Evolutionary conservation across 2,797 vertebrate species (phyloP), one percentile per base, ranked within the genome.

Genomic region (Pipistrellus nathusii): DNA sequence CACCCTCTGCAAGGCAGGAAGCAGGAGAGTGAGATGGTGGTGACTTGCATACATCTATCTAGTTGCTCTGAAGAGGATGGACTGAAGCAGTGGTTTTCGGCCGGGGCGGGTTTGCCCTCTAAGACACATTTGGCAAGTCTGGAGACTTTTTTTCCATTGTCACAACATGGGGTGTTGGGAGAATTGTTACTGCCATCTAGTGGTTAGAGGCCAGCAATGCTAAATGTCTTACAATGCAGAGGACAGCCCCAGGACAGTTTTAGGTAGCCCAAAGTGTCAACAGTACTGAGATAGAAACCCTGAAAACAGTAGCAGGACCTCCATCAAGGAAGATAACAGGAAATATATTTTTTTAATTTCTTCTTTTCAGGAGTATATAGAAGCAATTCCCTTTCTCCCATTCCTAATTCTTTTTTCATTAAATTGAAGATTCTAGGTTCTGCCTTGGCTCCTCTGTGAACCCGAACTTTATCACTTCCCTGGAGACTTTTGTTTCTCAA

Each of bases 181-280:
- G 27, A 66, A 48, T 25, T 32, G 14, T 66, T 96, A n/a, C 76
- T 90, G 80, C 59, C 85, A 81, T 88, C 92, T 94, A 92, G 85
- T 89, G 81, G 92, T 5, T 7, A 64, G 68, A 90, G 55, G 51
- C 77, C 21, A 15, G 82, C 5, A 20, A 57, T 55, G 51, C 86
- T 92, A 71, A 86, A 46, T 30, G 17, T 55, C 77, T n/a, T 51
- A 11, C 15, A 59, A 10, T 17, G 30, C 35, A 18, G 6, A 5
- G n/a, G 14, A 18, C 35, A 20, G 18, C 23, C 38, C 13, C 3
- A 15, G 15, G 27, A 30, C 38, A 44, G 35, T 69, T 85, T 86
- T 38, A 30, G 10, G 62, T 23, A 59, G 48, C 51, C 57, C 8
- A 11, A 53, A 51, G 27, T 38, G 55, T 72, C 87, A 72, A n/a